Base-by-base conservation (phyloP, 1,140 invertebrate species). In the Drosophila tristis region DNA sequence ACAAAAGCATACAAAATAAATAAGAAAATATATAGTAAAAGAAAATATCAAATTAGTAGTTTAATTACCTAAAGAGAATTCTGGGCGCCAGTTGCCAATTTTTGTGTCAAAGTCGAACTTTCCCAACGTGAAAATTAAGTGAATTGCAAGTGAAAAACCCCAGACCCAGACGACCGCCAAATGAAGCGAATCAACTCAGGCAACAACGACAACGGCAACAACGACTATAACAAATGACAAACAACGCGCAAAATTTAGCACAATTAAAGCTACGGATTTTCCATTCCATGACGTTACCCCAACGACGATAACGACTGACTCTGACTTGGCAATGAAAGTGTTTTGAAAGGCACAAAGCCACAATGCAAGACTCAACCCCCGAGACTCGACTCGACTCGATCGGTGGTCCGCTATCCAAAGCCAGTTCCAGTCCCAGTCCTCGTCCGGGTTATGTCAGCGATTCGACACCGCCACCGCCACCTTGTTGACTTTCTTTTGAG, bases 401-500 rank as follows among this genome's bases (percentile, higher is more conserved):
- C 62, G 31, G 29, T 42, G 16, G 26, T 49, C 16, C 23, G 29
- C 42, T 16, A 29, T 54, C 51, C 39, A 39, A 39, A 39, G 35
- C 35, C 35, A 39, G 35, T 39, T 39, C 35, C 35, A 39, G 35
- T 11, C 35, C 31, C 9, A 35, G 9, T 11, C 9, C 9, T 9
- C 4, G 35, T 11, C 11, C 39, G 45, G 57, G 82, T 87, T 87
- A 87, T 89, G 82, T 87, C 82, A 87, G 77, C 67, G 48, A 77
- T 59, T 57, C 71, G 54, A 45, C 53, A 20, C 35, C 48, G 57
- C 59, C 71, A 50, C 39, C 44, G 26, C 39, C 48, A 51, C 59
- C 54, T 86, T 89, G 71, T 89, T 87, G 82, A 87, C 82, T 87
- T 87, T 87, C 82, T 87, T 87, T 87, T 67, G 47, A 72, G 62